These are phyloP conservation scores for Ictalurus punctatus DNA, from an alignment of 2,113 vertebrate genomes.

Conservation along the genomic window DNA sequence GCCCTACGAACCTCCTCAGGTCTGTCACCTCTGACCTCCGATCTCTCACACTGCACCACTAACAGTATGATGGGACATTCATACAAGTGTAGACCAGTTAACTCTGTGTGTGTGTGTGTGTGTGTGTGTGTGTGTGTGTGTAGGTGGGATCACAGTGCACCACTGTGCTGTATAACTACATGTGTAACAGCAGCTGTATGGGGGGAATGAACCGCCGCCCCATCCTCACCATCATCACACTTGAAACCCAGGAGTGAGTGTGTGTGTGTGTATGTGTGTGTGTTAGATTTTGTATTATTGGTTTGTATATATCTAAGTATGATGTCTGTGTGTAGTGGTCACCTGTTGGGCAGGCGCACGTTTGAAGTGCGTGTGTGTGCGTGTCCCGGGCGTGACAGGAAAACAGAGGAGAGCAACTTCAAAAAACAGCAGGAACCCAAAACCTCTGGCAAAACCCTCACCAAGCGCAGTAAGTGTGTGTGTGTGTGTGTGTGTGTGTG, in stretches of 20 bases:
- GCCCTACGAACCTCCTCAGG: conserved; percentile 75
- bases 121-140: conserved; percentile 18
- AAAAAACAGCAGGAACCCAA: conserved; percentile 59
- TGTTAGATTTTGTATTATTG: neutral
- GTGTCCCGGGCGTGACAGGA: conserved; percentile 76
- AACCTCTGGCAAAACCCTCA: conserved; percentile 28
- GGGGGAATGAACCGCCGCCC: conserved; percentile 78
- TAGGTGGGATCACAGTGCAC: conserved; percentile 72
- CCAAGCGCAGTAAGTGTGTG: conserved; percentile 56
- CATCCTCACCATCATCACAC: conserved; percentile 75
- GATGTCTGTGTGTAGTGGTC: conserved; percentile 61
- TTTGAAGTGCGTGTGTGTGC: conserved; percentile 80
- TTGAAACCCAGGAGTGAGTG: conserved; percentile 70
- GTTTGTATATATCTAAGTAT: neutral
- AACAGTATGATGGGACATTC: neutral
- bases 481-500: neutral
- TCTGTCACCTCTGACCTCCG: conserved; percentile 39
- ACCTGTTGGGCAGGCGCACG: conserved; percentile 69
- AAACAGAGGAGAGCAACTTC: conserved; percentile 71
- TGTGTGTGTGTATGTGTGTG: neutral
- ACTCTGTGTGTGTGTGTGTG: neutral
- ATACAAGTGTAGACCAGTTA: neutral
- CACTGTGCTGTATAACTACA: conserved; percentile 76
- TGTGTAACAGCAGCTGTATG: conserved; percentile 82
- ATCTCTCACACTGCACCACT: neutral